These are phyloP conservation scores for Drosophila asahinai DNA, from an alignment of 1,140 invertebrate species.

Conservation along the genomic window DNA sequence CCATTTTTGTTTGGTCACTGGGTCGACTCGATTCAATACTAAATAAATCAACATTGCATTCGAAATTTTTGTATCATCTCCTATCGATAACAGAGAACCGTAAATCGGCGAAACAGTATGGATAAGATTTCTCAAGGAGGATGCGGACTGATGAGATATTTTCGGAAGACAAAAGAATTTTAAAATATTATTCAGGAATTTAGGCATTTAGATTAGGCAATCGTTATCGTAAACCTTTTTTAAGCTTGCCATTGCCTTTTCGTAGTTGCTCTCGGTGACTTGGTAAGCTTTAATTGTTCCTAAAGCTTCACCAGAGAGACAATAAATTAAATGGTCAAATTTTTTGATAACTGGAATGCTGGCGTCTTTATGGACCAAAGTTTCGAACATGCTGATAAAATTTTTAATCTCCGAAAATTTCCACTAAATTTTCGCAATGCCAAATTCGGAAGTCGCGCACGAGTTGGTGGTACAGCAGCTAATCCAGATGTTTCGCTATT, in stretches of 20 bases:
- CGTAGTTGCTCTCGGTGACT: neutral
- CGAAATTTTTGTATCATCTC: neutral
- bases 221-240: neutral
- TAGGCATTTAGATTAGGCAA: neutral
- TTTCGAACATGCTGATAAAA: neutral
- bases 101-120: no score
- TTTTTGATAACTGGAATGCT: no score
- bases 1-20: neutral
- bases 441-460: neutral
- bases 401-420: neutral
- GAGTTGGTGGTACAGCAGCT: neutral
- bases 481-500: neutral
- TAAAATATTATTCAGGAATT: constrained; percentile 3
- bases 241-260: neutral
- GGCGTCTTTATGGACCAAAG: no score
- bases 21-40: neutral
- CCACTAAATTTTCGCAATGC: neutral
- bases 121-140: no score
- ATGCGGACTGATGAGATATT: neutral
- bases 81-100: no score
- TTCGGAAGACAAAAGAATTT: neutral
- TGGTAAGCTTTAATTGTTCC: neutral
- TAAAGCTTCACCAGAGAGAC: constrained; percentile 3
- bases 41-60: neutral
- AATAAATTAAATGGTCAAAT: neutral